phyloP scores from a whole-genome alignment of 2,888 invertebrate genomes.

The Trichopria drosophilae region DNA sequence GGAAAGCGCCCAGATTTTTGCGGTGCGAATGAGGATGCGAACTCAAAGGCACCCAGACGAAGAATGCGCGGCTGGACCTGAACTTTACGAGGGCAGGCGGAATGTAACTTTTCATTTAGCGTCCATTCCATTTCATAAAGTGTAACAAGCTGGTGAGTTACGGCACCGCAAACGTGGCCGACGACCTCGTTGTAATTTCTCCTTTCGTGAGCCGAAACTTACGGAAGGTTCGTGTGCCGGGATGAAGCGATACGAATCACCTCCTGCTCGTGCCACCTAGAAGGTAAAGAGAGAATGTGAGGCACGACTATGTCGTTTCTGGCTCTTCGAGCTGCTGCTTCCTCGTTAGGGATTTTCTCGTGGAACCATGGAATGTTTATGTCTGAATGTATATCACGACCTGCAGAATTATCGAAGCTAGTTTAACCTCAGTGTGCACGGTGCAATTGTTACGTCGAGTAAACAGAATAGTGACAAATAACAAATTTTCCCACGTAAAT shows the following conservation, averaged over 20 bases:
- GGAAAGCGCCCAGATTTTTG: no score
- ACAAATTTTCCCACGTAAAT: no score
- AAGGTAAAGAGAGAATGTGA: no score
- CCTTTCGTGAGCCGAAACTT: constrained; percentile 10
- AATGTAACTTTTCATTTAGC: constrained; percentile 42
- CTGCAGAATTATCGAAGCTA: no score
- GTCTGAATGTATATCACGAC: no score
- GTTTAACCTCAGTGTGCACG: no score
- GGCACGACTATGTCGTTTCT: no score
- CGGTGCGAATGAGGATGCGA: neutral
- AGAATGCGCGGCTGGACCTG: neutral
- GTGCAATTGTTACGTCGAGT: no score
- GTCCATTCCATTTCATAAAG: constrained; percentile 41
- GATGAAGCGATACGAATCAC: constrained; percentile 24
- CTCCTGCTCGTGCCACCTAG: constrained; percentile 8
- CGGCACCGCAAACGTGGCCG: constrained; percentile 6
- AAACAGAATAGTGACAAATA: no score
- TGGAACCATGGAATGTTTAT: no score
- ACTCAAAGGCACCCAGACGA: neutral
- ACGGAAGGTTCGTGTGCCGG: constrained; percentile 8
- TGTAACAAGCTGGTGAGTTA: constrained; percentile 36
- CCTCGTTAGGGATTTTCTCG: no score
- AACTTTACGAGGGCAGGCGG: constrained; percentile 35
- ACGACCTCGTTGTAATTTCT: constrained; percentile 14
- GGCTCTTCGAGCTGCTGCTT: no score